Evolutionary conservation across 53 echinoderm and acorn worm species (phyloP), one percentile per base, ranked within the genome.

Genomic region (Echinometra lucunter): DNA sequence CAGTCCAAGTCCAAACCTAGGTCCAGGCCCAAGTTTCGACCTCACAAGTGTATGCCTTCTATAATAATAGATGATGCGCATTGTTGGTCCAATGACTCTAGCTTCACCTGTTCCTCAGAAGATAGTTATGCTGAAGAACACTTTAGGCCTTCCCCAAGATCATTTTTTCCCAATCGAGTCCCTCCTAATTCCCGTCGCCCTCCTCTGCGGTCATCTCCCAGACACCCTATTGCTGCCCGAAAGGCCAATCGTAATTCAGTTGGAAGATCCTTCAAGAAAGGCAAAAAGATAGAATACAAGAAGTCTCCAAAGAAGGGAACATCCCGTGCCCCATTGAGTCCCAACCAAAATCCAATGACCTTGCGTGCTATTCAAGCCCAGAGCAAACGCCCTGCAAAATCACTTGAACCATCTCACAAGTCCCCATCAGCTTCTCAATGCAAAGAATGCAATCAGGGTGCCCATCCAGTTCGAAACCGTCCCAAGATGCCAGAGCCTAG

Each of bases 1-100:
- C 57, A 63, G 44, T 66, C 60, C 45, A 74, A 92, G 57, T 37
- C 74, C 78, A 92, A 92, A 42, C 10, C 74, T 37, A 92, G 58
- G 85, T 83, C 94, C 21, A 94, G 42, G 81, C 85, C 82, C 25
- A 92, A 78, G 60, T 75, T 25, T 80, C 27, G 57, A 45, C 25
- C 18, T 13, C 53, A 78, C 45, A 83, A 37, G 42, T 37, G 83
- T 60, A 45, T 94, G 4, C 94, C 94, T 28, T 57, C 94, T 25
- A 94, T 94, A 16, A 30, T 82, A 94, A 42, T 94, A 44, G 66
- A 94, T 45, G 83, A 83, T 58, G 60, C 60, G 1, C 94, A 94
- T 66, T 83, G 66, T 80, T 94, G 85, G 56, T 94, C 94, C 63
- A 66, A 40, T 40, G 94, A 63, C 23, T 78, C 56, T 60, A 34